Percentiles rank a stretch among this genome's conserved stretches.
phyloP scores from a whole-genome alignment of 2,888 invertebrate species.

The Steinernema scapterisci region DNA sequence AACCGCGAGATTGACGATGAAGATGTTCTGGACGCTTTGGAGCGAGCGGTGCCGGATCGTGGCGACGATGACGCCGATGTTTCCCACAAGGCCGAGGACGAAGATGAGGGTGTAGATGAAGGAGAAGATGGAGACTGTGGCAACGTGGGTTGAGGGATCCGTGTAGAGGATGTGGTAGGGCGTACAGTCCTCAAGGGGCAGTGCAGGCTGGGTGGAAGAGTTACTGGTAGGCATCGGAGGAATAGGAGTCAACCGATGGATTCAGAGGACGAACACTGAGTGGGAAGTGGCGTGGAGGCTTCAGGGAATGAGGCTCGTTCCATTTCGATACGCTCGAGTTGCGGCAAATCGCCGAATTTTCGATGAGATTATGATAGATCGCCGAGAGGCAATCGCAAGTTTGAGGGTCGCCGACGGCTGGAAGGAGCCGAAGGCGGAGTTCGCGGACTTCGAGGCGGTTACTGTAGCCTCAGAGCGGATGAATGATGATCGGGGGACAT shows the following conservation, averaged over 20 bases:
- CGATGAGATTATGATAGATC: conserved; percentile 22
- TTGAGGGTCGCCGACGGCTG: not conserved
- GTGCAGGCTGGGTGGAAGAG: not conserved
- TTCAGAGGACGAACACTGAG: not conserved
- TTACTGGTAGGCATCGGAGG: not conserved
- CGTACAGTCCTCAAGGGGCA: conserved; percentile 13
- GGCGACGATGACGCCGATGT: conserved; percentile 41
- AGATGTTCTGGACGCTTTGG: conserved; percentile 75
- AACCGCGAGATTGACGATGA: conserved; percentile 79
- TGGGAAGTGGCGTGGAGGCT: not conserved
- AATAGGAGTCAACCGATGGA: not conserved
- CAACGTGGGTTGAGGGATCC: conserved; percentile 45
- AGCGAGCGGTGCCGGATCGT: conserved; percentile 48
- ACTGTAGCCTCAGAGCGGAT: conserved; percentile 3
- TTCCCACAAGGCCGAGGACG: conserved; percentile 48
- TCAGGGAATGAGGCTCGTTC: not conserved
- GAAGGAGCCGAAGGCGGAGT: not conserved
- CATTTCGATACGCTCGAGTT: conserved; percentile 24
- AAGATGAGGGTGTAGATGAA: conserved; percentile 46
- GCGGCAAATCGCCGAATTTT: conserved; percentile 2
- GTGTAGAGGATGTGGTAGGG: conserved; percentile 36
- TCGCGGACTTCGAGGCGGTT: not conserved
- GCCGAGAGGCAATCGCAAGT: not conserved
- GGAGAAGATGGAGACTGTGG: conserved; percentile 41
- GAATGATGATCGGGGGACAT: conserved; percentile 26